A percentile compares a stretch with the other conserved stretches of the same genome.
Conservation (phyloP, 2,888 invertebrate genomes). For the Phoenoteleia sp. region DNA sequence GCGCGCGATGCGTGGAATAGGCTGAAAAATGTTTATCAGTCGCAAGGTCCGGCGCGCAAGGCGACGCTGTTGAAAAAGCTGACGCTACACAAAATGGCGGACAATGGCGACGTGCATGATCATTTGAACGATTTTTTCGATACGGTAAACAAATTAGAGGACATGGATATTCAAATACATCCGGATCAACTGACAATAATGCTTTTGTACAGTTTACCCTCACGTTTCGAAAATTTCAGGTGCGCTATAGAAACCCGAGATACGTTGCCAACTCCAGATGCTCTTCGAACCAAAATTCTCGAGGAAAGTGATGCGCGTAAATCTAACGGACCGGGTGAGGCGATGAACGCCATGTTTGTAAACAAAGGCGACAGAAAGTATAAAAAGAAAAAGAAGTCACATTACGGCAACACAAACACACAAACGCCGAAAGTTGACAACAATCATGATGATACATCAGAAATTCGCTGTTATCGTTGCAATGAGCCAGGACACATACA, state of each 20-base stretch:
- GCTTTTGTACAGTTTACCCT: constrained; percentile 57
- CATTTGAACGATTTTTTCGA: constrained; percentile 1
- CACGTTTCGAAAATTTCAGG: constrained; percentile 56
- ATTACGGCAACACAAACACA: no score
- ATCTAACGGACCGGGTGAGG: neutral
- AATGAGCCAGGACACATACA: neutral
- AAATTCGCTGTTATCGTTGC: neutral
- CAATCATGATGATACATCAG: neutral
- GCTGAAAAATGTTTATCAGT: neutral
- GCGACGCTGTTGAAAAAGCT: constrained; percentile 1
- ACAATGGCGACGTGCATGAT: neutral
- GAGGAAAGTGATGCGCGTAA: constrained; percentile 48
- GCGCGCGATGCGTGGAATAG: neutral
- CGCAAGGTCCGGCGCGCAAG: constrained; percentile 16
- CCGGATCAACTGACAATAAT: constrained; percentile 31
- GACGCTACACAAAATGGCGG: constrained; percentile 5
- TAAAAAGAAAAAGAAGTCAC: neutral
- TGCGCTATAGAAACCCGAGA: constrained; percentile 31
- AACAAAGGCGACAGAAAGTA: neutral
- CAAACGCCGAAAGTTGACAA: neutral
- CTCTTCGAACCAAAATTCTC: constrained; percentile 51
- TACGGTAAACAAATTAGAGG: neutral
- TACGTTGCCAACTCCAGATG: constrained; percentile 52
- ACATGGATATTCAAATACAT: constrained; percentile 51
- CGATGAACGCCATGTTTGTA: constrained; percentile 22